phyloP scores from a whole-genome alignment of 2,113 vertebrate genomes.

The Steatornis caripensis region DNA sequence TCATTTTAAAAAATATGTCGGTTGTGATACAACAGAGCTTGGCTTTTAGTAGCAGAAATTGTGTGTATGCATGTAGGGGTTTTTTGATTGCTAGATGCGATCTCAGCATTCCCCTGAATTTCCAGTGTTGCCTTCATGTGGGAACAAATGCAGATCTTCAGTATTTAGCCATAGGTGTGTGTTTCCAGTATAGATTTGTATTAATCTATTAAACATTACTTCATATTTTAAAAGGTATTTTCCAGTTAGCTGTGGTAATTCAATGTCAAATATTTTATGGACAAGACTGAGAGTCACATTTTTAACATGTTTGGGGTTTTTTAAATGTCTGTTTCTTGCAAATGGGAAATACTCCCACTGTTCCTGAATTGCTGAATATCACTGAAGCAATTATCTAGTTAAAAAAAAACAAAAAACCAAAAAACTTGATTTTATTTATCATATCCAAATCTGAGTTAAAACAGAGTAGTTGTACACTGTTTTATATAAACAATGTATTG shows the following conservation, averaged over 20 bases:
- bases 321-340: neutral
- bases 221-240: neutral
- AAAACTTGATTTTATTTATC: neutral
- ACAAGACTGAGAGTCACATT: neutral
- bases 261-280: neutral
- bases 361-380: neutral
- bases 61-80: neutral
- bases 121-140: conserved; percentile 4
- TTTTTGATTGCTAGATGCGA: conserved; percentile 1
- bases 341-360: neutral
- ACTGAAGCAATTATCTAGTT: neutral
- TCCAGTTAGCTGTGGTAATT: neutral
- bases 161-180: neutral
- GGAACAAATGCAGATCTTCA: neutral
- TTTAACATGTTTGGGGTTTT: neutral
- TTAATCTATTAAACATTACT: neutral
- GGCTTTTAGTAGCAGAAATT: neutral
- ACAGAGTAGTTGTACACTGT: neutral
- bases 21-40: neutral
- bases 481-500: neutral
- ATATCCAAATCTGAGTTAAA: neutral
- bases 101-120: neutral
- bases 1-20: neutral
- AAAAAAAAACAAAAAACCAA: no score
- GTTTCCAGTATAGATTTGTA: neutral